Conservation (phyloP, 2,797 vertebrate genomes). For the Pteropus rufus region DNA sequence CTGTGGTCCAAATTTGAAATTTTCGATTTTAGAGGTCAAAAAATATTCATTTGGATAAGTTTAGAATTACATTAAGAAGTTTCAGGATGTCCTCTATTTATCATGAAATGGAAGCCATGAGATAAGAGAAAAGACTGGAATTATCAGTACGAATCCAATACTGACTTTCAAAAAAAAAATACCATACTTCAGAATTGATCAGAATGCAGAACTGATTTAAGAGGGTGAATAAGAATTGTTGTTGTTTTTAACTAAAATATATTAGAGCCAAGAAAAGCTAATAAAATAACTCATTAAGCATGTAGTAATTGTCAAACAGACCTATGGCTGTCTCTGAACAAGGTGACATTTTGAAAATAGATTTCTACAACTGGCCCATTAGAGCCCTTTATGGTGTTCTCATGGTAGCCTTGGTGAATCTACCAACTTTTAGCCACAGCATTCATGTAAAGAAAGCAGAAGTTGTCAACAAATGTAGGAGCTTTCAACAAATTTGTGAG, state of each 20-base stretch:
- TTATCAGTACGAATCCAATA: not conserved
- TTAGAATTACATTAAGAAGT: not conserved
- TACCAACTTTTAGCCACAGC: not conserved
- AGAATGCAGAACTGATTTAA: not conserved
- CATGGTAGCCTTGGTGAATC: not conserved
- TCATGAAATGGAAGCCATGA: not conserved
- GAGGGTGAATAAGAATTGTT: not conserved
- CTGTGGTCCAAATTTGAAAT: not conserved
- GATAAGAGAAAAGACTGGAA: not conserved
- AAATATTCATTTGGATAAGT: not conserved
- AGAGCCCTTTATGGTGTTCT: not conserved
- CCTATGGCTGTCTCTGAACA: not conserved
- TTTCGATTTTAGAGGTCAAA: not conserved
- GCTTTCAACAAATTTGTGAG: not conserved
- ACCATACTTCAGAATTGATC: not conserved
- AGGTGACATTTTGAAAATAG: not conserved
- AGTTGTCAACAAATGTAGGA: not conserved
- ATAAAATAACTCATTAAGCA: not conserved
- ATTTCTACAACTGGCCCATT: not conserved
- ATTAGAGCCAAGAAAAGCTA: not conserved
- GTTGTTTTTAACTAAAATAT: not conserved
- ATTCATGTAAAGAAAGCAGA: not conserved
- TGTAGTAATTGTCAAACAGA: not conserved
- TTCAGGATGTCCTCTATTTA: not conserved
- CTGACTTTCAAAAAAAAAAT: not conserved